Percentiles rank a stretch among this genome's conserved stretches.
Conservation (phyloP, 2,888 invertebrate genomes). For the Hipparchia sbordonii region DNA sequence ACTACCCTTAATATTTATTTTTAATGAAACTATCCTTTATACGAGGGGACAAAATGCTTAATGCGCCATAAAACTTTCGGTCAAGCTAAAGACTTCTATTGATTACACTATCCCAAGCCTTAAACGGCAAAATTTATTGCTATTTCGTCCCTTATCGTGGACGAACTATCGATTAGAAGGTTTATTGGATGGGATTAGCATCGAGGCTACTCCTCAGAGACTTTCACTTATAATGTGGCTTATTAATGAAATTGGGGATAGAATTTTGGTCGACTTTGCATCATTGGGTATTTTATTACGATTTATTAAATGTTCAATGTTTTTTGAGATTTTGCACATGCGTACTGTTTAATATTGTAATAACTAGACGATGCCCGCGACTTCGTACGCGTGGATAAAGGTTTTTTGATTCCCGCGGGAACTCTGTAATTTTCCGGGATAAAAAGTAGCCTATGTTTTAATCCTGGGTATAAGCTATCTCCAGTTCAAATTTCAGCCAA, state of each 20-base stretch:
- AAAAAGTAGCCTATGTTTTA: no score
- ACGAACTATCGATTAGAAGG: constrained; percentile 40
- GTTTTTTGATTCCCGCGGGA: no score
- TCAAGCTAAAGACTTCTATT: constrained; percentile 2
- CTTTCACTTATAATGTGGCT: constrained; percentile 22
- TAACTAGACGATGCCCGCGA: no score
- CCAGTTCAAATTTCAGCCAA: no score
- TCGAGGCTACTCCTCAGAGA: constrained; percentile 28
- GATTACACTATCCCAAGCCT: constrained; percentile 31
- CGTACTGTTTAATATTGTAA: neutral
- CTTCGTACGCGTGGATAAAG: no score
- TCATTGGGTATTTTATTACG: neutral
- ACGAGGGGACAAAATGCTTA: neutral
- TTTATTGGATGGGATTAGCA: constrained; percentile 40
- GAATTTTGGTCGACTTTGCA: neutral
- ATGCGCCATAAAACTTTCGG: constrained; percentile 2
- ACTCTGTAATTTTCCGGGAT: no score
- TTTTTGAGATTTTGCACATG: neutral
- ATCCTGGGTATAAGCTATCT: no score
- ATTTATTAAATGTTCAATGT: neutral
- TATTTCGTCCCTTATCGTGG: constrained; percentile 40
- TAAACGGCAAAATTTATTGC: constrained; percentile 42
- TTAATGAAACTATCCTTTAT: neutral
- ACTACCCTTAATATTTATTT: neutral
- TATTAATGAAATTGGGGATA: constrained; percentile 16